Percentiles rank a stretch among this genome's conserved stretches.
These are phyloP conservation scores for Palloptera scutellata DNA, from an alignment of 2,888 invertebrate genomes.

Conservation along the genomic window DNA sequence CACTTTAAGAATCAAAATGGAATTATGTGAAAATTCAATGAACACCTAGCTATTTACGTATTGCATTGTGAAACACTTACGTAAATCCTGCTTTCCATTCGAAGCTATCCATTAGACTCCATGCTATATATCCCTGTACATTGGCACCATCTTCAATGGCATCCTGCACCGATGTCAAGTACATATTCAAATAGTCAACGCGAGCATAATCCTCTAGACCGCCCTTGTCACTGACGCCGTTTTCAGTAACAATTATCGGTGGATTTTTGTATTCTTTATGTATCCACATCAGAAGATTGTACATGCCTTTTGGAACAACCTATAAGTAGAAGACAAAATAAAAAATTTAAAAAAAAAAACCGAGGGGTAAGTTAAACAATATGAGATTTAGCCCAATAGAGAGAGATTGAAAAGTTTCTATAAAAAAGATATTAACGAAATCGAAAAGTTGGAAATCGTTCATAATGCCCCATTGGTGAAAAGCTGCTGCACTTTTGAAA, in stretches of 20 bases:
- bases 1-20: constrained; percentile 66
- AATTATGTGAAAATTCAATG: not conserved
- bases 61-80: constrained; percentile 64
- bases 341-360: no score
- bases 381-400: no score
- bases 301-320: constrained; percentile 74
- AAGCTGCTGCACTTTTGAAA: no score
- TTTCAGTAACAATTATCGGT: constrained; percentile 69
- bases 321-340: constrained; percentile 47
- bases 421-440: no score
- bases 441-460: no score
- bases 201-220: constrained; percentile 66
- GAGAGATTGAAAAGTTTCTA: no score
- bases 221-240: constrained; percentile 68
- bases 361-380: no score
- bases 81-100: constrained; percentile 81
- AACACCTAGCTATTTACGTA: no score
- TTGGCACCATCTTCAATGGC: constrained; percentile 69
- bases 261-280: constrained; percentile 70
- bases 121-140: constrained; percentile 75
- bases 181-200: constrained; percentile 66
- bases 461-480: no score
- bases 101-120: constrained; percentile 84
- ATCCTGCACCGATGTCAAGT: constrained; percentile 59
- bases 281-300: constrained; percentile 71